phyloP scores from a whole-genome alignment of 2,888 invertebrate genomes.

The Dryobotodes eremita region DNA sequence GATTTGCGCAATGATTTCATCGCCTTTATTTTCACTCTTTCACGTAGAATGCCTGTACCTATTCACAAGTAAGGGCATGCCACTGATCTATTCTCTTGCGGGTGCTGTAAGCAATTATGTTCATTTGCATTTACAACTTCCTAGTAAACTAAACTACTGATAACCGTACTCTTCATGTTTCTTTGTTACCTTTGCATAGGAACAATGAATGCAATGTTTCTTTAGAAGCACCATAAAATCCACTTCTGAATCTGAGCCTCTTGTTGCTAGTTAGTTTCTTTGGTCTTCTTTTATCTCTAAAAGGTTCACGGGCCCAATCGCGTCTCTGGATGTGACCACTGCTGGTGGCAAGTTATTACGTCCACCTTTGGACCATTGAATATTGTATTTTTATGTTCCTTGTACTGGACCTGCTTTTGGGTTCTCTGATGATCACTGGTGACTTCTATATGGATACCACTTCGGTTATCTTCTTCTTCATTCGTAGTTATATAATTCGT shows the following conservation, averaged over 20 bases:
- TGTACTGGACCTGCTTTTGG: background rate
- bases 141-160: slow-evolving; percentile 37
- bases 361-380: background rate
- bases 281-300: background rate
- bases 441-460: background rate
- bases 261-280: background rate
- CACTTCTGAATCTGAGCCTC: background rate
- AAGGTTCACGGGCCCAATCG: background rate
- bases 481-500: background rate
- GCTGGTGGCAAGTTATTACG: background rate
- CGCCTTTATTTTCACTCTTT: background rate
- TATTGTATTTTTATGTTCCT: background rate
- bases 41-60: background rate
- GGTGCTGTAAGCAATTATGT: slow-evolving; percentile 50
- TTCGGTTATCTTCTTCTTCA: background rate
- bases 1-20: background rate
- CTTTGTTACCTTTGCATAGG: slow-evolving; percentile 42
- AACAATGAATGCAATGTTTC: slow-evolving; percentile 2
- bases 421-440: no score
- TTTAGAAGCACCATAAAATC: background rate
- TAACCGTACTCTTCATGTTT: slow-evolving; percentile 33
- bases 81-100: slow-evolving; percentile 26
- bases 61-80: background rate
- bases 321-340: background rate
- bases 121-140: slow-evolving; percentile 59